Conservation (phyloP, 2,888 invertebrate genomes). For the Chloroclystis v-ata region DNA sequence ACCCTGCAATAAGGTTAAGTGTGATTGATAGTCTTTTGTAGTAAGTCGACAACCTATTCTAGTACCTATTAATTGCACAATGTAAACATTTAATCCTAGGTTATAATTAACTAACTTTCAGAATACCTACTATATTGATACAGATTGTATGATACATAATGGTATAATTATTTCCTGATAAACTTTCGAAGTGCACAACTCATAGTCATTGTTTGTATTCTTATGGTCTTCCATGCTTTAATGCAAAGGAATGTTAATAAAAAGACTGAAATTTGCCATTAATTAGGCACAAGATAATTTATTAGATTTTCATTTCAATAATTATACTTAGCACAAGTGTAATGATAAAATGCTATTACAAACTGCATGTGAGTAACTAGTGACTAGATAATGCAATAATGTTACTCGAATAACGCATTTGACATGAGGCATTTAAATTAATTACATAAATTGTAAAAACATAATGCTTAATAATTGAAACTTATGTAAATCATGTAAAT, state of each 20-base stretch:
- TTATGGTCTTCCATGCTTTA: constrained; percentile 41
- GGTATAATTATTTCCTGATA: too few relatives aligned
- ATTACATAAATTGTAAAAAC: constrained; percentile 28
- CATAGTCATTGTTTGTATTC: background rate
- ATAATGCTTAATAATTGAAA: constrained; percentile 39
- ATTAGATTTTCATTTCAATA: constrained; percentile 55
- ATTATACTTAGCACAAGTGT: constrained; percentile 48
- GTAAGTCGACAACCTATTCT: background rate
- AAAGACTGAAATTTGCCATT: constrained; percentile 74
- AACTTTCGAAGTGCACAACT: too few relatives aligned
- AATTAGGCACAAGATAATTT: constrained; percentile 47
- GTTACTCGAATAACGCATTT: constrained; percentile 51
- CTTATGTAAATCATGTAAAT: constrained; percentile 55
- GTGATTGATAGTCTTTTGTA: background rate
- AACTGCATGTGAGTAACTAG: constrained; percentile 45
- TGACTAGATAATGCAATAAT: constrained; percentile 57
- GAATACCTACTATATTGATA: too few relatives aligned
- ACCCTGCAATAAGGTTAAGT: background rate
- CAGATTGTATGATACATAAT: too few relatives aligned
- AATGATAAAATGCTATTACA: constrained; percentile 44
- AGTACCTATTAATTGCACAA: too few relatives aligned
- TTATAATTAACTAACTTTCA: too few relatives aligned
- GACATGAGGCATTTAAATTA: constrained; percentile 32
- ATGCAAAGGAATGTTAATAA: constrained; percentile 33
- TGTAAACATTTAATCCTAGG: too few relatives aligned